Percentiles rank a stretch among this genome's conserved stretches.
Evolutionary conservation across 1,140 invertebrate species (phyloP).

Genomic region (Apolygus lucorum): DNA sequence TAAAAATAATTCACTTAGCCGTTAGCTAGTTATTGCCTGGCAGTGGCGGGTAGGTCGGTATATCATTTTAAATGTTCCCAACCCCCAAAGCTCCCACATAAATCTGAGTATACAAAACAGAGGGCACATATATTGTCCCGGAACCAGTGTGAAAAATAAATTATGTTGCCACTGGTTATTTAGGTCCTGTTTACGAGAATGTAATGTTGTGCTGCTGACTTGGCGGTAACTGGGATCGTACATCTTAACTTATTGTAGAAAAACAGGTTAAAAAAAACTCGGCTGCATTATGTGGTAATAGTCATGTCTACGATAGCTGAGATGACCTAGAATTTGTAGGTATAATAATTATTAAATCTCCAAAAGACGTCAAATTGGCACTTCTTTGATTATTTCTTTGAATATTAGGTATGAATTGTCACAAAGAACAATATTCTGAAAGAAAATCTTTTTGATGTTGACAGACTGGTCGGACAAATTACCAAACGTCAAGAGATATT

Average conservation of each 20-base stretch:
- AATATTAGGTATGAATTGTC: no score
- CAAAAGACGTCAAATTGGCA: no score
- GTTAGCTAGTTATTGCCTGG: slow-evolving; percentile 14
- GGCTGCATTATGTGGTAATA: no score
- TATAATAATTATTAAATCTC: no score
- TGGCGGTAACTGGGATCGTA: neutral
- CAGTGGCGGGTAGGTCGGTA: slow-evolving; percentile 5
- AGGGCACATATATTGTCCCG: slow-evolving; percentile 11
- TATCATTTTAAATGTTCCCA: slow-evolving; percentile 17
- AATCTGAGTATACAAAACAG: slow-evolving; percentile 14
- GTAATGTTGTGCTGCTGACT: slow-evolving; percentile 7
- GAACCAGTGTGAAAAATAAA: slow-evolving; percentile 11
- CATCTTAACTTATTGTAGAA: neutral
- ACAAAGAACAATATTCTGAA: no score
- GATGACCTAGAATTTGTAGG: no score
- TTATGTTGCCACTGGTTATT: slow-evolving; percentile 6
- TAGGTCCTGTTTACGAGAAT: slow-evolving; percentile 10
- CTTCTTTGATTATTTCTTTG: no score
- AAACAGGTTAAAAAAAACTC: no score
- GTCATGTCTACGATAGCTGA: no score
- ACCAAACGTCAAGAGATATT: no score
- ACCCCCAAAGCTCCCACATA: slow-evolving; percentile 7
- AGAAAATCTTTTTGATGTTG: no score
- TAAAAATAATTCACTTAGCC: slow-evolving; percentile 15
- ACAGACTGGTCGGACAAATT: no score